Evolutionary conservation across 2,888 invertebrate genomes (phyloP), one percentile per base, ranked within the genome.

Genomic region (Rhingia campestris): DNA sequence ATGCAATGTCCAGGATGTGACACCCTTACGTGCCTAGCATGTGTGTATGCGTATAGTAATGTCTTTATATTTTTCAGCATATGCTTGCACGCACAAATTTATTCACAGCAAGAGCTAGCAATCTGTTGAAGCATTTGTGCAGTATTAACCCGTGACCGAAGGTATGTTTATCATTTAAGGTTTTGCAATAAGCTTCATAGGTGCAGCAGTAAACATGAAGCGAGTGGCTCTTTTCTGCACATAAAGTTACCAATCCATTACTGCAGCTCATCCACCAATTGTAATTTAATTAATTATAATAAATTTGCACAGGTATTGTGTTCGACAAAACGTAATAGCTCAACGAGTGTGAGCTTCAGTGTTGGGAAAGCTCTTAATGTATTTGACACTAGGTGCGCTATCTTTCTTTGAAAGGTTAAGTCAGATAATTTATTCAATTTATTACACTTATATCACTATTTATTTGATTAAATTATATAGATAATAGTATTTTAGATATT

Each of bases 1-100:
- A 39, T 73, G 37, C 32, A 54, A 47, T 47, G 56, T 64, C 56
- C 56, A 77, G 77, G 77, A 81, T 77, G 70, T 72, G 66, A 72
- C 64, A 76, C 64, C 54, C 54, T 72, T 77, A 81, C 81, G 81
- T 81, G 81, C 66, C 37, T 66, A 39, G 81, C 64, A 81, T 81
- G 41, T 39, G 39, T 39, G 22, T 22, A 30, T 39, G 41, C 54
- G 54, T 49, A 49, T 39, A 56, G 22, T 22, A 37, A 76, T 39
- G 49, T 14, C n/a, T 47, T 67, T 35, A 35, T 30, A 12, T 39
- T 39, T 41, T 66, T 9, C 43, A 51, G 41, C 3, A 33, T n/a
- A 12, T 12, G 32, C 22, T 22, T 30, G 10, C n/a, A 30, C 4
- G 37, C 6, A 22, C 12, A 6, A 14, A n/a, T 41, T n/a, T 14